Evolutionary conservation across 37 sponge, comb jelly and placozoan species (phyloP).

Genomic region (Crambe crambe): DNA sequence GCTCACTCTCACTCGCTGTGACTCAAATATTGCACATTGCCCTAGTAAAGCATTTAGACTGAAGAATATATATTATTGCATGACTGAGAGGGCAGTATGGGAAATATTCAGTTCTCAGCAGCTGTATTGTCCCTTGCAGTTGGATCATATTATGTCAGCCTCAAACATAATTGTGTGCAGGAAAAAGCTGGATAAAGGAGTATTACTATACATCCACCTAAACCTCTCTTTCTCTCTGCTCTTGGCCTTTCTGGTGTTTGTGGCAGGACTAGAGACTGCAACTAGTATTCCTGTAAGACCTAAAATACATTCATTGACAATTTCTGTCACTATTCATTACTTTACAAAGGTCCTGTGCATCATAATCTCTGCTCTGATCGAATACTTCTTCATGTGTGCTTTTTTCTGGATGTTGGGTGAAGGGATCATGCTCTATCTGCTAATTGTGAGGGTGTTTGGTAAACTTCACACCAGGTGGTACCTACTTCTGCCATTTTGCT

Average conservation of each 20-base stretch:
- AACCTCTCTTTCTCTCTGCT: conserved; percentile 53
- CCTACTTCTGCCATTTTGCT: conserved; percentile 21
- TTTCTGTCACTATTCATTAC: background rate
- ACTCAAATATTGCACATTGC: too few relatives aligned
- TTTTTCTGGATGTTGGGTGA: conserved; percentile 54
- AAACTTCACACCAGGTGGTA: conserved; percentile 17
- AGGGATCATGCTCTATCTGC: conserved; percentile 42
- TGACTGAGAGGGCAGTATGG: too few relatives aligned
- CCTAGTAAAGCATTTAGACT: too few relatives aligned
- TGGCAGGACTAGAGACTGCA: conserved; percentile 35
- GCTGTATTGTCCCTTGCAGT: too few relatives aligned
- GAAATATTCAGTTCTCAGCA: too few relatives aligned
- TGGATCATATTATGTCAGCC: too few relatives aligned
- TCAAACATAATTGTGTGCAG: too few relatives aligned
- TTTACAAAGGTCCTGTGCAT: conserved; percentile 28
- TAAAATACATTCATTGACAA: too few relatives aligned
- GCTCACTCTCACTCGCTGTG: too few relatives aligned
- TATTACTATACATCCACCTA: conserved; percentile 44
- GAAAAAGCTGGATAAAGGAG: conserved; percentile 23
- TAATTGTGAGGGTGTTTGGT: conserved; percentile 35
- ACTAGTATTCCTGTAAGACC: background rate
- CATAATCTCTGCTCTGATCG: conserved; percentile 23
- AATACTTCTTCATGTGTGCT: conserved; percentile 46
- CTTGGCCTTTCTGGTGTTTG: conserved; percentile 39
- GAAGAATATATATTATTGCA: too few relatives aligned